These are phyloP conservation scores for Plagodis dolabraria DNA, from an alignment of 2,888 invertebrate species.

Conservation along the genomic window DNA sequence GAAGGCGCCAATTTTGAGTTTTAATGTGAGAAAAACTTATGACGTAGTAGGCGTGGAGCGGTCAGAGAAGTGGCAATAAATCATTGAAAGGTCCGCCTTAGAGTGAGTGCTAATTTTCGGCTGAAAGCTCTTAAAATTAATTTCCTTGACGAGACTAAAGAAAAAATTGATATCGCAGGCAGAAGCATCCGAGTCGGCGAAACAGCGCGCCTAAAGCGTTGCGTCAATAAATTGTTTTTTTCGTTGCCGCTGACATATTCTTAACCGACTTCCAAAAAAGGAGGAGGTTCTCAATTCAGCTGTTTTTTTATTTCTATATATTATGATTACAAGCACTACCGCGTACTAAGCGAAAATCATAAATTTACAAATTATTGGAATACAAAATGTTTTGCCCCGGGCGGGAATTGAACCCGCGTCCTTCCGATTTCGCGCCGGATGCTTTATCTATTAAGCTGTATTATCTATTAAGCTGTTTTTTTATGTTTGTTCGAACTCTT, in stretches of 20 bases:
- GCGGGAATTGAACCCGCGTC: too few relatives aligned
- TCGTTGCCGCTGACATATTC: constrained; percentile 64
- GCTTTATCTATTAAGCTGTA: too few relatives aligned
- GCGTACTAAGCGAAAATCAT: too few relatives aligned
- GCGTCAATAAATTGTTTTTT: constrained; percentile 72
- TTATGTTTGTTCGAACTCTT: constrained; percentile 41
- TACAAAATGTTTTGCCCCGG: too few relatives aligned
- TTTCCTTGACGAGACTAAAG: constrained; percentile 67
- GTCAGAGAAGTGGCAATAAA: constrained; percentile 55
- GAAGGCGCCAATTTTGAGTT: constrained; percentile 6
- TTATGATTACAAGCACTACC: too few relatives aligned
- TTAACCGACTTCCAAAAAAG: too few relatives aligned
- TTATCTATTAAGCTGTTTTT: too few relatives aligned
- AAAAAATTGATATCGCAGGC: constrained; percentile 63
- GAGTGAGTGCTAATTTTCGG: constrained; percentile 60
- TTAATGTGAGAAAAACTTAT: constrained; percentile 43
- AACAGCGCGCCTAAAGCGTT: constrained; percentile 52
- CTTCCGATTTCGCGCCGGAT: too few relatives aligned
- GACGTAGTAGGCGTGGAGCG: constrained; percentile 45
- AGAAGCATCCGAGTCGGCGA: constrained; percentile 36
- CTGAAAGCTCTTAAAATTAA: constrained; percentile 69
- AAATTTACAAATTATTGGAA: too few relatives aligned
- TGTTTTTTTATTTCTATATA: too few relatives aligned
- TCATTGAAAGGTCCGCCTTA: constrained; percentile 57
- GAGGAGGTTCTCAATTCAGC: too few relatives aligned